A percentile compares a stretch with the other conserved stretches of the same genome.
Evolutionary conservation across 92 coral and sea anemone genomes (phyloP).

Genomic region (Plumapathes pennacea): DNA sequence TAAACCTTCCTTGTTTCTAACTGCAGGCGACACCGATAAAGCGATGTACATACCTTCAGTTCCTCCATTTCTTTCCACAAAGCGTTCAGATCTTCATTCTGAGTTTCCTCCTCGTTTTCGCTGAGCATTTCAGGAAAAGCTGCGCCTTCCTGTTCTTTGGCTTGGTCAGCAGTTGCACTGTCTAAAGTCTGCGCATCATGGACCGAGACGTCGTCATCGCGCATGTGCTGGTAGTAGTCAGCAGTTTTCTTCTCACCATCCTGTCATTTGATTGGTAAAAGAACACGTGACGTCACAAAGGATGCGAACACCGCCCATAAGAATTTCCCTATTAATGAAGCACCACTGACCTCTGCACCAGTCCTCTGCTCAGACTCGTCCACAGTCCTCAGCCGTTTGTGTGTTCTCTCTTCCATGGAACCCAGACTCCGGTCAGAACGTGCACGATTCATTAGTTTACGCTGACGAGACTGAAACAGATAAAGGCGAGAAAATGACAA

Average conservation of each 20-base stretch:
- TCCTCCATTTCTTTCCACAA: constrained; percentile 58
- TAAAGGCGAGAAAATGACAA: constrained; percentile 1
- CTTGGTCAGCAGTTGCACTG: constrained; percentile 96
- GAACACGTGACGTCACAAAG: background rate
- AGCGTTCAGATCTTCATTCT: constrained; percentile 58
- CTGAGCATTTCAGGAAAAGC: constrained; percentile 63
- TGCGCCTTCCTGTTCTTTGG: constrained; percentile 71
- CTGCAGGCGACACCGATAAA: too few species aligned
- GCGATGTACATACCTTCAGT: constrained; percentile 56
- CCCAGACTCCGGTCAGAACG: constrained; percentile 95
- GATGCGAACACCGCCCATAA: background rate
- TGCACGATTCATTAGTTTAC: constrained; percentile 93
- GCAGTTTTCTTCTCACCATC: constrained; percentile 40
- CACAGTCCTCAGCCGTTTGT: constrained; percentile 79
- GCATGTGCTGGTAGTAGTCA: constrained; percentile 85
- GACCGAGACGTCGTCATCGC: constrained; percentile 47
- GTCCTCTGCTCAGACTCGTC: constrained; percentile 59
- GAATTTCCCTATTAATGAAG: background rate
- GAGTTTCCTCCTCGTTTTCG: constrained; percentile 59
- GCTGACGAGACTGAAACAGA: constrained; percentile 62
- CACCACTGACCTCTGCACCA: constrained; percentile 16
- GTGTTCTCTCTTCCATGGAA: constrained; percentile 80
- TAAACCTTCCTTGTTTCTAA: too few species aligned
- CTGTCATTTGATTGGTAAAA: background rate
- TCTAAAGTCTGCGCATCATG: constrained; percentile 95